A percentile compares a stretch with the other conserved stretches of the same genome.
phyloP scores from a whole-genome alignment of 2,113 vertebrate species.

The Anoura caudifer region DNA sequence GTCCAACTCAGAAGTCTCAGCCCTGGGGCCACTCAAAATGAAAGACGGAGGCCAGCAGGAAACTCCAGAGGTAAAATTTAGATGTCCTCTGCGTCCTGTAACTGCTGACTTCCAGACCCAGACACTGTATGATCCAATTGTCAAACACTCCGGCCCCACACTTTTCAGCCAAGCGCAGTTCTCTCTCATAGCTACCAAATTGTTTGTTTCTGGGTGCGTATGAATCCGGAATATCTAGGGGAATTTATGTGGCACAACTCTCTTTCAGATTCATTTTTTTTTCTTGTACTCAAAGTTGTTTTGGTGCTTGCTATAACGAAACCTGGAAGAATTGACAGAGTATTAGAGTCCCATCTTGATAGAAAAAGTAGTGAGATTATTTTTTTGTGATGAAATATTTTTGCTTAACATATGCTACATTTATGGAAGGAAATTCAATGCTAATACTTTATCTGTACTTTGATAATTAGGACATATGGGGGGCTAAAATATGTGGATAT shows the following conservation, averaged over 20 bases:
- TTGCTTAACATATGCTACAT: conserved; percentile 7
- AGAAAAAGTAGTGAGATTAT: conserved; percentile 36
- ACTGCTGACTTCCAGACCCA: not conserved
- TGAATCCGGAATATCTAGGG: not conserved
- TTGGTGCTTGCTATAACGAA: conserved; percentile 40
- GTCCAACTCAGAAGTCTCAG: not conserved
- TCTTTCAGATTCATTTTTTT: not conserved
- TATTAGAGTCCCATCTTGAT: not conserved
- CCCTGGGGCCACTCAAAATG: not conserved
- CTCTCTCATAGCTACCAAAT: not conserved
- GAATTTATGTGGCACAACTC: not conserved
- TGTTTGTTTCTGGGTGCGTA: not conserved
- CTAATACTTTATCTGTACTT: conserved; percentile 58
- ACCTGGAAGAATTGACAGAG: conserved; percentile 11
- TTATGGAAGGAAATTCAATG: conserved; percentile 42
- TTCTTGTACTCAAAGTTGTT: not conserved
- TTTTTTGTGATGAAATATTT: not conserved
- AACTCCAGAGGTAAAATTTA: not conserved
- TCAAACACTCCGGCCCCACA: not conserved
- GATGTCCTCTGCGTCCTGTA: not conserved
- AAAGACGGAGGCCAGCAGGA: not conserved
- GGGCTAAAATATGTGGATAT: conserved; percentile 34
- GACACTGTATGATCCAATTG: not conserved
- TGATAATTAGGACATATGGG: conserved; percentile 60
- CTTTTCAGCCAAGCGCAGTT: not conserved